Conservation (phyloP, 2,113 vertebrate species). For the Psilopsiagon aymara region DNA sequence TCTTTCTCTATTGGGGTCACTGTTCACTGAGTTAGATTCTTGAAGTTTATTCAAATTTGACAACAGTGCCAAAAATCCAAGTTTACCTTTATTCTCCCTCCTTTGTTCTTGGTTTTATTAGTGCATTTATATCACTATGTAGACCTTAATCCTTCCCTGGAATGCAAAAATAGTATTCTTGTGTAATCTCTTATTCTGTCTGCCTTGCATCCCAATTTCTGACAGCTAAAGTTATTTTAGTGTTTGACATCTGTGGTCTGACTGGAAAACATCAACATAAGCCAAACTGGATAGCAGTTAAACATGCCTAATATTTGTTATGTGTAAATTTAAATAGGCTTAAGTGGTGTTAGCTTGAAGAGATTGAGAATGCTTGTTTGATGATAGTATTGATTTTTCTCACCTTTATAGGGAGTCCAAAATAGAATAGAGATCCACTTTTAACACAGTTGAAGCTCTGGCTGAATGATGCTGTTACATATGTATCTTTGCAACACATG, state of each 20-base stretch:
- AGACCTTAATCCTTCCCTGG: constrained; percentile 35
- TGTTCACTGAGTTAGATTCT: constrained; percentile 62
- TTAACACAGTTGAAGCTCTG: not conserved
- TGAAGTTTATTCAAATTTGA: constrained; percentile 69
- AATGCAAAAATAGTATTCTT: not conserved
- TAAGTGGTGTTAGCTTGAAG: not conserved
- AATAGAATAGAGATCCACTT: not conserved
- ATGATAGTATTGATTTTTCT: not conserved
- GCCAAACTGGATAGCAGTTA: not conserved
- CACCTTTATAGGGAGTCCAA: not conserved
- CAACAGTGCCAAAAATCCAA: constrained; percentile 59
- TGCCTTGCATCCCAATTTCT: constrained; percentile 1
- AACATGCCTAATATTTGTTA: not conserved
- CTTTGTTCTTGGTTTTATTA: constrained; percentile 57
- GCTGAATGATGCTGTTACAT: not conserved
- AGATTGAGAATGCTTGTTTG: not conserved
- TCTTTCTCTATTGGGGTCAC: constrained; percentile 63
- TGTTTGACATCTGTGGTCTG: not conserved
- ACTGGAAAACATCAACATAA: constrained; percentile 43
- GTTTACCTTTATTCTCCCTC: constrained; percentile 54
- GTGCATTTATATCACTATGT: constrained; percentile 51
- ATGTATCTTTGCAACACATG: not conserved
- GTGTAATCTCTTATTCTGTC: not conserved
- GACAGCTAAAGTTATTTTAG: constrained; percentile 37
- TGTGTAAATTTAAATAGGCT: not conserved